A percentile compares a stretch with the other conserved stretches of the same genome.
Evolutionary conservation across 2,797 vertebrate genomes (phyloP).

Genomic region (Sylvia borin): DNA sequence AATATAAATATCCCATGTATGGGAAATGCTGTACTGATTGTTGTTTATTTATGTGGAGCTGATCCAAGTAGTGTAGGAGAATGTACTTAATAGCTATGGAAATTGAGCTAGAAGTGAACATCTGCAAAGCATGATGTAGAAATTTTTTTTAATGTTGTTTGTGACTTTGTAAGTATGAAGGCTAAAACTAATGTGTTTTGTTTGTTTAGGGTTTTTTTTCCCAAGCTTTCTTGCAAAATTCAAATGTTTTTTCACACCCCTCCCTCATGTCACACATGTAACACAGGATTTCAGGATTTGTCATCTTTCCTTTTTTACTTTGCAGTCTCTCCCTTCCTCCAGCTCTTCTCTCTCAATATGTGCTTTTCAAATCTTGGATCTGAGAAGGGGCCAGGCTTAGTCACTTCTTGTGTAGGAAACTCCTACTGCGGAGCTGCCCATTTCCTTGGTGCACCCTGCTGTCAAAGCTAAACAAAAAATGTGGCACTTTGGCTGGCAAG

Average conservation of each 20-base stretch:
- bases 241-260: neutral
- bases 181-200: neutral
- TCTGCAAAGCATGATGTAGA: neutral
- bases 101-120: neutral
- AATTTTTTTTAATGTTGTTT: neutral
- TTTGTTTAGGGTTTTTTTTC: rapidly evolving
- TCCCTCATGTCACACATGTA: neutral
- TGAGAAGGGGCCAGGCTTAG: neutral
- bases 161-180: neutral
- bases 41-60: neutral
- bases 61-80: neutral
- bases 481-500: neutral
- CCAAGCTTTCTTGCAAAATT: neutral
- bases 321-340: neutral
- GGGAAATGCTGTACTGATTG: neutral
- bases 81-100: neutral
- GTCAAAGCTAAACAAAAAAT: neutral
- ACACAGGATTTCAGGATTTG: neutral
- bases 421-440: neutral
- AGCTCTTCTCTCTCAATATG: rapidly evolving
- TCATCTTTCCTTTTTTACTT: neutral
- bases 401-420: neutral
- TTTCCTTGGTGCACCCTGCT: neutral
- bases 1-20: neutral
- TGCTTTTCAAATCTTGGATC: neutral